These are phyloP conservation scores for Phortica variegata DNA, from an alignment of 1,140 invertebrate species.

Conservation along the genomic window DNA sequence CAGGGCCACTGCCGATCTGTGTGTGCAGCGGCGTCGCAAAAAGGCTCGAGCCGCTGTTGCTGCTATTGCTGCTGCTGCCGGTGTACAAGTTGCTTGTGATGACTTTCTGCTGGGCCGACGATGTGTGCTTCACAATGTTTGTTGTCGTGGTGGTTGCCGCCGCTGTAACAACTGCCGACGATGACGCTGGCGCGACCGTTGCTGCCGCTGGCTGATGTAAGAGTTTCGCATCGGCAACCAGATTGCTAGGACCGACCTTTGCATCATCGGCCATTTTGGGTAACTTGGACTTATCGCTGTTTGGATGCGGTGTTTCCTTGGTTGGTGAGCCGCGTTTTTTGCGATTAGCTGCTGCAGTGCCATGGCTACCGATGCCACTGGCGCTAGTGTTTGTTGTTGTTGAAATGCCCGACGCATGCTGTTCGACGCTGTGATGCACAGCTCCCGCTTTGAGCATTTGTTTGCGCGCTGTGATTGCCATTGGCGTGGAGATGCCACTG, in stretches of 20 bases:
- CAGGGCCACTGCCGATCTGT: neutral
- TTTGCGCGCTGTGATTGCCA: slow-evolving; percentile 17
- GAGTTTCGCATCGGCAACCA: slow-evolving; percentile 12
- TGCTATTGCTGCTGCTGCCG: slow-evolving; percentile 1
- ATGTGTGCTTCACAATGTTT: neutral
- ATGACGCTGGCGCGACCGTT: neutral
- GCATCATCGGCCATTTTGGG: slow-evolving; percentile 16
- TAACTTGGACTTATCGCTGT: slow-evolving; percentile 25
- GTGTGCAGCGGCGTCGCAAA: too few species aligned
- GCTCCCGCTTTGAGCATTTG: slow-evolving; percentile 23
- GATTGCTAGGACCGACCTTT: too few species aligned
- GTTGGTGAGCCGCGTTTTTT: slow-evolving; percentile 51
- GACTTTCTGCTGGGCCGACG: neutral
- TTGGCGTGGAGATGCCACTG: neutral
- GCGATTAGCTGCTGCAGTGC: slow-evolving; percentile 13
- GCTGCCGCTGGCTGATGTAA: neutral
- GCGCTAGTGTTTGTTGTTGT: slow-evolving; percentile 1
- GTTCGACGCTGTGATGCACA: slow-evolving; percentile 24
- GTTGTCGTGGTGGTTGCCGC: neutral
- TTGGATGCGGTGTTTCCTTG: slow-evolving; percentile 32
- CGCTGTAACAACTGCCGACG: slow-evolving; percentile 17
- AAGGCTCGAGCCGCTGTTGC: neutral
- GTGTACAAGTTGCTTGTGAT: too few species aligned
- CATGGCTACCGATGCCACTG: neutral
- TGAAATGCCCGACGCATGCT: slow-evolving; percentile 18